Conservation (phyloP, 2,797 vertebrate species). For the Paramormyrops hopkinsi region DNA sequence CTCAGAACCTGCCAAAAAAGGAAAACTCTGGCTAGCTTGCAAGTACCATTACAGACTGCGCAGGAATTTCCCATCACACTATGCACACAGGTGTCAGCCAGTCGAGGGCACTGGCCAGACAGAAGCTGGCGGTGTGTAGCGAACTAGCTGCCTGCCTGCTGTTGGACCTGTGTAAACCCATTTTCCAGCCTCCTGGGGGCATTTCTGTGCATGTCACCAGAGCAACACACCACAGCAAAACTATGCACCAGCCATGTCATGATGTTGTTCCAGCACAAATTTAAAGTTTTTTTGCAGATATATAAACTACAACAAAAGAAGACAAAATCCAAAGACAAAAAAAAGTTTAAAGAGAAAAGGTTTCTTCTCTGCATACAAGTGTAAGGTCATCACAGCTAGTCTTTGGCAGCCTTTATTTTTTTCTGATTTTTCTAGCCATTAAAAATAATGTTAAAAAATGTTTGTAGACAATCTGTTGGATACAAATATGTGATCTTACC, state of each 20-base stretch:
- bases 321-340: background rate
- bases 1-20: background rate
- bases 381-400: background rate
- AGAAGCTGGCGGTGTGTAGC: background rate
- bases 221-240: background rate
- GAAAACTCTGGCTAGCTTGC: background rate
- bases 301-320: background rate
- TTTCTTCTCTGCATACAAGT: background rate
- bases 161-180: background rate
- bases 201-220: background rate
- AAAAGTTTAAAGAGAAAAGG: background rate
- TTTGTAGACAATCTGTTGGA: conserved; percentile 3
- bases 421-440: background rate
- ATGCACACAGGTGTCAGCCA: background rate
- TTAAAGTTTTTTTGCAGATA: background rate
- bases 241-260: background rate
- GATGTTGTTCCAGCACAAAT: background rate
- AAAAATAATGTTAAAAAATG: conserved; percentile 1
- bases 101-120: background rate
- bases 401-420: background rate
- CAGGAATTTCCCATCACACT: background rate
- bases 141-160: background rate
- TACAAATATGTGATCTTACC: background rate
- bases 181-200: background rate
- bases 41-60: background rate